Conservation (phyloP, 2,888 invertebrate genomes). For the Marasmarcha lunaedactyla region DNA sequence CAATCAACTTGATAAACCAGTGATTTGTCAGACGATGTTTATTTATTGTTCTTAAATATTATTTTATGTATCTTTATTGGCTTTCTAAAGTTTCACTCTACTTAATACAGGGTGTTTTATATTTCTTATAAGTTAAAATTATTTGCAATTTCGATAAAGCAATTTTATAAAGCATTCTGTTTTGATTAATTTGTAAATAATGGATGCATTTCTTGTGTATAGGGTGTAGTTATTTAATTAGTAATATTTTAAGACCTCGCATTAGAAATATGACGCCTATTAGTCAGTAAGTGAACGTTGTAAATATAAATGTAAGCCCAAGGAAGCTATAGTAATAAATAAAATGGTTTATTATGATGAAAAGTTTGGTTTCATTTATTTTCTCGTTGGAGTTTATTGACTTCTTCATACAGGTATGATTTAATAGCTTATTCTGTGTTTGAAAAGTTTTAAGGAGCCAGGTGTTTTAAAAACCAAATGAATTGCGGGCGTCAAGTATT, state of each 20-base stretch:
- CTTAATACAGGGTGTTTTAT: not conserved
- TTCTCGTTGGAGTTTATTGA: too few species aligned
- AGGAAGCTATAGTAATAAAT: conserved; percentile 6
- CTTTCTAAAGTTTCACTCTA: conserved; percentile 1
- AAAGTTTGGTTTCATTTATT: too few species aligned
- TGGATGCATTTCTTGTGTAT: conserved; percentile 17
- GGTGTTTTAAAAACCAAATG: too few species aligned
- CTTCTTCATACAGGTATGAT: too few species aligned
- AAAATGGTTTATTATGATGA: conserved; percentile 1
- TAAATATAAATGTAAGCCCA: conserved; percentile 26
- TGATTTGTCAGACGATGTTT: not conserved
- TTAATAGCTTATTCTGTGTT: too few species aligned
- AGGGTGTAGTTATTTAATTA: not conserved
- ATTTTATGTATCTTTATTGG: not conserved
- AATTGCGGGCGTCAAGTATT: too few species aligned
- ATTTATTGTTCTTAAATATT: not conserved
- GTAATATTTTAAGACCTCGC: conserved; percentile 32
- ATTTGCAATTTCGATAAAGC: not conserved
- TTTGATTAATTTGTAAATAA: conserved; percentile 14
- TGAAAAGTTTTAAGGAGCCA: too few species aligned
- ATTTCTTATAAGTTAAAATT: not conserved
- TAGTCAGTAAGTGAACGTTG: conserved; percentile 21
- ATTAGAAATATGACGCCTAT: conserved; percentile 25
- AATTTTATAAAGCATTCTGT: not conserved
- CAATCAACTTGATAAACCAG: not conserved